Evolutionary conservation across 2,888 invertebrate species (phyloP).

Genomic region (Aricia artaxerxes): DNA sequence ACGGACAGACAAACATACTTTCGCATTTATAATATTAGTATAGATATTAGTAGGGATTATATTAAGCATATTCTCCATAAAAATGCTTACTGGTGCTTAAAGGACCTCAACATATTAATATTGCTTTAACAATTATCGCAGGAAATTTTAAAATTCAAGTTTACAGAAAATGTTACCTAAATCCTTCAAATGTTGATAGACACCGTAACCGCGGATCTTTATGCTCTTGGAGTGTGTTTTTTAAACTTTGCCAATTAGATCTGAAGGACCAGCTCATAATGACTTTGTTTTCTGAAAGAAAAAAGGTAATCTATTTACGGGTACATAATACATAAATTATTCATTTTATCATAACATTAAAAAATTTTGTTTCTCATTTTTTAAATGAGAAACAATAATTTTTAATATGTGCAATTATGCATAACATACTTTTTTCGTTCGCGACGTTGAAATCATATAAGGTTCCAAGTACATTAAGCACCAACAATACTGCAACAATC

Average conservation of each 20-base stretch:
- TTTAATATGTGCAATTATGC: too few relatives aligned
- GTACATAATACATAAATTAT: background rate
- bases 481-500: conserved; percentile 45
- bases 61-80: too few relatives aligned
- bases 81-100: too few relatives aligned
- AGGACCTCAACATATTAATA: too few relatives aligned
- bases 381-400: background rate
- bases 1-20: too few relatives aligned
- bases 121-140: background rate
- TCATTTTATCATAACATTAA: background rate
- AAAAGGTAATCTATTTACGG: background rate
- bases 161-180: conserved; percentile 47
- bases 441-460: conserved; percentile 46
- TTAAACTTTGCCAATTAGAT: conserved; percentile 57
- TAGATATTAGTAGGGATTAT: too few relatives aligned
- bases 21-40: too few relatives aligned
- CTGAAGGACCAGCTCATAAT: conserved; percentile 57
- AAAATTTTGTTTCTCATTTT: background rate
- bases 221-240: conserved; percentile 47
- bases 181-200: conserved; percentile 55
- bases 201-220: conserved; percentile 53
- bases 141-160: background rate
- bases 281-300: conserved; percentile 49
- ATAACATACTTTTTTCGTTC: background rate
- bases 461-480: conserved; percentile 53